Evolutionary conservation across 2,888 invertebrate genomes (phyloP).

Genomic region (Acholoe squamosa): DNA sequence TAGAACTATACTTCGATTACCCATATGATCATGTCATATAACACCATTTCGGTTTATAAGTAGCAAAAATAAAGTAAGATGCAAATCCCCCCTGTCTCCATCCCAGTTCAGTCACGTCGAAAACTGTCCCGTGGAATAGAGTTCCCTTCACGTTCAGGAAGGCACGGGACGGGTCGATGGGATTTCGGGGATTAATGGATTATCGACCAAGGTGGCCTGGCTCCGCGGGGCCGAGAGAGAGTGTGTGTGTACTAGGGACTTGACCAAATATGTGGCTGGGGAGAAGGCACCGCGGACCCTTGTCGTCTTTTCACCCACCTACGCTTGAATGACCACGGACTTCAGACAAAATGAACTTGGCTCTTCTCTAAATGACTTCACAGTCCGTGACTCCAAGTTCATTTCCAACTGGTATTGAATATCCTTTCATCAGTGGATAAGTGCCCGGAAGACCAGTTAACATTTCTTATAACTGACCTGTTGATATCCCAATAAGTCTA

Average conservation of each 20-base stretch:
- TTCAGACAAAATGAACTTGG: neutral
- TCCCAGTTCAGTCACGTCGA: too few relatives aligned
- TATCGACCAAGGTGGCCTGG: neutral
- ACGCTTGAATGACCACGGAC: neutral
- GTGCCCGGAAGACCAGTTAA: too few relatives aligned
- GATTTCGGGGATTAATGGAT: conserved; percentile 37
- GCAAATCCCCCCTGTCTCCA: too few relatives aligned
- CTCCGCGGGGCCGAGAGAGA: neutral
- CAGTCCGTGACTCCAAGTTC: neutral
- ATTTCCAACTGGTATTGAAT: neutral
- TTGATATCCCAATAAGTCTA: too few relatives aligned
- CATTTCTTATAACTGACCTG: too few relatives aligned
- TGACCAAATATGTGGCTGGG: neutral
- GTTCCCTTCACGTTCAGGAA: too few relatives aligned
- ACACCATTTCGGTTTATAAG: too few relatives aligned
- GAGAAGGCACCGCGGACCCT: neutral
- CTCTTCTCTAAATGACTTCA: neutral
- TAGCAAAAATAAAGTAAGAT: too few relatives aligned
- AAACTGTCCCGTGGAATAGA: too few relatives aligned
- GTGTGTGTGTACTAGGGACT: neutral
- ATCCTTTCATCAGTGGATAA: too few relatives aligned
- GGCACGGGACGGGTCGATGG: neutral
- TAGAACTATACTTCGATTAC: too few relatives aligned
- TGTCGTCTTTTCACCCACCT: neutral
- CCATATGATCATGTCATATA: too few relatives aligned